These are phyloP conservation scores for Physella acuta DNA, from an alignment of 1,140 invertebrate genomes.

Conservation along the genomic window DNA sequence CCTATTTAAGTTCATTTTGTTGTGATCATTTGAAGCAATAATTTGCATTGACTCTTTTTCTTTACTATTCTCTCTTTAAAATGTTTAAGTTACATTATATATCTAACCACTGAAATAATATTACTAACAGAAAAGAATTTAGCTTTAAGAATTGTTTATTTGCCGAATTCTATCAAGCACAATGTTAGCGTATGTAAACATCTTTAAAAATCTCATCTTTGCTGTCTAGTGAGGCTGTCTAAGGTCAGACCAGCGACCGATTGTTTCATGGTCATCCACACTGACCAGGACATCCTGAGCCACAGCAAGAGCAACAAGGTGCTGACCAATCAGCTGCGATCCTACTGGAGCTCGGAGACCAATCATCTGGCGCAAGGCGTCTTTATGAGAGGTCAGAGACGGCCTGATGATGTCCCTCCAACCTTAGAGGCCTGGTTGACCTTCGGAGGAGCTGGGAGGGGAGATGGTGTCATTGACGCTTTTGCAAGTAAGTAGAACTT, in stretches of 20 bases:
- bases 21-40: too few species aligned
- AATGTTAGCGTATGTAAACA: too few species aligned
- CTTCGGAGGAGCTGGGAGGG: conserved; percentile 43
- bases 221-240: too few species aligned
- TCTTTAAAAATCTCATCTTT: too few species aligned
- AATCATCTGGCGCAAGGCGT: conserved; percentile 42
- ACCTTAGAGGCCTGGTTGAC: conserved; percentile 48
- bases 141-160: too few species aligned
- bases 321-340: conserved; percentile 44
- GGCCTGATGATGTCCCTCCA: conserved; percentile 35
- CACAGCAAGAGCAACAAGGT: conserved; percentile 34
- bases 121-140: too few species aligned
- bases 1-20: too few species aligned
- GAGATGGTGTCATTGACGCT: conserved; percentile 48
- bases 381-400: conserved; percentile 48
- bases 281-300: conserved; percentile 39
- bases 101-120: too few species aligned
- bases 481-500: conserved; percentile 52
- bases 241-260: conserved; percentile 28
- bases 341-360: conserved; percentile 44
- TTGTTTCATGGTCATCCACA: conserved; percentile 26
- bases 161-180: too few species aligned
- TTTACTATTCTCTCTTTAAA: too few species aligned
- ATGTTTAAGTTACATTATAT: too few species aligned
- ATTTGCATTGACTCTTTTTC: too few species aligned